phyloP scores from a whole-genome alignment of 2,113 vertebrate genomes.

The Recurvirostra avosetta region DNA sequence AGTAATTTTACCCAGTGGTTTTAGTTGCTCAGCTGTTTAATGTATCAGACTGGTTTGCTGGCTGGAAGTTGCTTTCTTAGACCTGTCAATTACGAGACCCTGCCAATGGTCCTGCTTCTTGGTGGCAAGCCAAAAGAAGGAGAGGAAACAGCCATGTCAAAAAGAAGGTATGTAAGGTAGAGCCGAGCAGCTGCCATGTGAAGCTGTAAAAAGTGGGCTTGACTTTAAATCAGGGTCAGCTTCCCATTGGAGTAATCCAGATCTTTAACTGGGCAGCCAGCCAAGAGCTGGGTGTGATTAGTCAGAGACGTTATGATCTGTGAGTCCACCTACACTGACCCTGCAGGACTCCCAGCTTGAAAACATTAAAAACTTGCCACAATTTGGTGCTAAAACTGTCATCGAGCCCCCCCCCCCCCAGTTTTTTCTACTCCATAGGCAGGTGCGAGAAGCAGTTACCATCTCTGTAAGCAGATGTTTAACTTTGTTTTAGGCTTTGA shows the following conservation, averaged over 20 bases:
- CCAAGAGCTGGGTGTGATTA: slow-evolving; percentile 6
- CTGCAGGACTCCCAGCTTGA: neutral
- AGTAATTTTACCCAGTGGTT: neutral
- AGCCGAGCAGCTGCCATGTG: neutral
- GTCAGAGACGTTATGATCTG: neutral
- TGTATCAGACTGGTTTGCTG: neutral
- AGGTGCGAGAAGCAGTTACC: neutral
- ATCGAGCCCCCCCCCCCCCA: neutral
- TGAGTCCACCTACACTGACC: neutral
- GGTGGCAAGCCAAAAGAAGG: neutral
- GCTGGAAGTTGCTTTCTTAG: neutral
- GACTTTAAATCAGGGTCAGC: neutral
- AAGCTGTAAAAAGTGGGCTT: neutral
- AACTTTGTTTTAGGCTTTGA: neutral
- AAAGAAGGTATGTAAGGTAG: neutral
- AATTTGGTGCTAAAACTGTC: neutral
- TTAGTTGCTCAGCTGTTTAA: neutral
- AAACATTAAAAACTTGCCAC: neutral
- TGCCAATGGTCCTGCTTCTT: neutral
- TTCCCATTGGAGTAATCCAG: neutral
- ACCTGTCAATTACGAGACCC: neutral
- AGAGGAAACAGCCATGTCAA: neutral
- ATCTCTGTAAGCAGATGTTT: neutral
- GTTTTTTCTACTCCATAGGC: neutral
- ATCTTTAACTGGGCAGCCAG: neutral